Percentiles rank a stretch among this genome's conserved stretches.
phyloP scores from a whole-genome alignment of 1,140 invertebrate genomes.

The Polypedilum vanderplanki region DNA sequence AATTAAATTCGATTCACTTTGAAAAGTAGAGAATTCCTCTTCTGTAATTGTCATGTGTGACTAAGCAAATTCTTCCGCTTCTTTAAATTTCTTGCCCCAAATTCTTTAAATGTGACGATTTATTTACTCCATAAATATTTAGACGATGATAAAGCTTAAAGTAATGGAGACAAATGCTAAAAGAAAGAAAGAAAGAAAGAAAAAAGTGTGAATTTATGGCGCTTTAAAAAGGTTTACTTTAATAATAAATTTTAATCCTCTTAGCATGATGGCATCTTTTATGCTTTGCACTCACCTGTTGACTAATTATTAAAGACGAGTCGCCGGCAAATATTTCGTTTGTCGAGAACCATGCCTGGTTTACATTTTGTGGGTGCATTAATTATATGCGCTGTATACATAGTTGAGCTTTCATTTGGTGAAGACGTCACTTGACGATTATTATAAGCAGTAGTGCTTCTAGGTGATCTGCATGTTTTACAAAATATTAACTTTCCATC shows the following conservation, averaged over 20 bases:
- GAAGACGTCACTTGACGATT: not conserved
- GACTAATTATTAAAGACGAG: slow-evolving; percentile 22
- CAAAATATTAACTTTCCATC: slow-evolving; percentile 9
- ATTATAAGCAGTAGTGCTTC: not conserved
- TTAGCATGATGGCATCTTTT: not conserved
- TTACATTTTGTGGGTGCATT: slow-evolving; percentile 17
- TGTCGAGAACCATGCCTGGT: not conserved
- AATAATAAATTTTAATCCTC: not conserved
- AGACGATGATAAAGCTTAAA: slow-evolving; percentile 1
- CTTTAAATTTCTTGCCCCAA: not conserved
- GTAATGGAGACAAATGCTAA: slow-evolving; percentile 5
- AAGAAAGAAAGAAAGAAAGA: no score
- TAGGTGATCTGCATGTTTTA: not conserved
- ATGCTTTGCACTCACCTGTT: slow-evolving; percentile 27
- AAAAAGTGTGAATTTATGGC: no score
- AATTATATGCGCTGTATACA: not conserved
- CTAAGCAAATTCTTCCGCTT: no score
- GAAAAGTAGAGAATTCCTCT: no score
- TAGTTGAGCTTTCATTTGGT: not conserved
- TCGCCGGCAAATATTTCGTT: not conserved
- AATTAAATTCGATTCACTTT: no score
- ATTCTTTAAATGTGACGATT: not conserved
- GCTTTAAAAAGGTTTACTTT: not conserved
- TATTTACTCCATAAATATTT: not conserved
- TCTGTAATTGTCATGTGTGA: no score